Evolutionary conservation across 2,113 vertebrate species (phyloP).

Genomic region (Hemichromis elongatus): DNA sequence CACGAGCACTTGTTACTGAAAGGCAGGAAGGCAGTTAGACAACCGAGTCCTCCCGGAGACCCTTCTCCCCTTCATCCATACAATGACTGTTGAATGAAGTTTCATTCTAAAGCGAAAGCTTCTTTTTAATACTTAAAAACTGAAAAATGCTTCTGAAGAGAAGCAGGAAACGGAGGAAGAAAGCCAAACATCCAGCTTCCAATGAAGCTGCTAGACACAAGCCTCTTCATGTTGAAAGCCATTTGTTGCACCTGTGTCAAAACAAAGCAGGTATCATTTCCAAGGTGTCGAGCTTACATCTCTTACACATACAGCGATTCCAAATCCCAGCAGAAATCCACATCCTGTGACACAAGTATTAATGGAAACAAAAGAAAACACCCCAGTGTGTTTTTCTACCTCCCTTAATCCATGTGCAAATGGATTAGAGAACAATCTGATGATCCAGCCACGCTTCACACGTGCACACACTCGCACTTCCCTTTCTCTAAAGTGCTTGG

Average conservation of each 20-base stretch:
- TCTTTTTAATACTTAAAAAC: background rate
- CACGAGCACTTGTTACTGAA: background rate
- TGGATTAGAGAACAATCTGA: conserved; percentile 25
- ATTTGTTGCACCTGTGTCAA: background rate
- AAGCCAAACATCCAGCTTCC: background rate
- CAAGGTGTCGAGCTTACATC: background rate
- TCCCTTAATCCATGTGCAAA: background rate
- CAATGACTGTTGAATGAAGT: background rate
- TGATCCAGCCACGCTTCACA: background rate
- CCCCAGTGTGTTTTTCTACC: background rate
- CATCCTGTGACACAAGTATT: background rate
- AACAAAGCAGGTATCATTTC: background rate
- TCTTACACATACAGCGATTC: background rate
- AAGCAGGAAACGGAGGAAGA: background rate
- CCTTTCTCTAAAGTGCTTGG: background rate
- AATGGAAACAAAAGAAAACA: background rate
- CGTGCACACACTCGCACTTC: background rate
- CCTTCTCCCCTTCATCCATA: background rate
- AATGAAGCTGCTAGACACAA: background rate
- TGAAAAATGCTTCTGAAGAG: background rate
- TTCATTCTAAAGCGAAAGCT: background rate
- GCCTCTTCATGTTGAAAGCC: background rate
- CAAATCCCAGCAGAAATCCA: background rate
- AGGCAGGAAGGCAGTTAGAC: background rate
- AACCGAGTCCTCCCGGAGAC: background rate